Base-by-base conservation (phyloP, 2,113 vertebrate genomes). In the Daubentonia madagascariensis region DNA sequence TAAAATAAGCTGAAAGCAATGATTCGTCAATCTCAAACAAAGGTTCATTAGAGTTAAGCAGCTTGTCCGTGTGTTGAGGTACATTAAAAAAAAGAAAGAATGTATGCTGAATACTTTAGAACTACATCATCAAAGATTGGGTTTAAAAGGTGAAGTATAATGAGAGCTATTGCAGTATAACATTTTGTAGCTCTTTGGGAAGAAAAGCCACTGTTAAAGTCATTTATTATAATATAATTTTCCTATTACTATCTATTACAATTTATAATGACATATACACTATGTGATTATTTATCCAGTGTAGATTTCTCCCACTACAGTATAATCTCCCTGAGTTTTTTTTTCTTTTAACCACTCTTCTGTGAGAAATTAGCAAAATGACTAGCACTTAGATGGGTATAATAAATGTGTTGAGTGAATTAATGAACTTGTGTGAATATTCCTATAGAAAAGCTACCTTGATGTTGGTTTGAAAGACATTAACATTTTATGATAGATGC, bases 161-260 rank as follows among this genome's bases (percentile, higher is more conserved):
- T 57, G n/a, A 91, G 37, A 94, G 65, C 81, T 70, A 32, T 48
- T 32, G 22, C 0, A 0, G 43, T 48, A 45, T 52, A 86, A 75
- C 68, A 59, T 75, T 94, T 83, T 93, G 13, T 81, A 78, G 35
- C 35, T 89, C 32, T 93, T 96, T 93, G 78, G 93, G 73, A 86
- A 93, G 72, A 91, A 94, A 97, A n/a, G 9, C 20, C 6, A 70
- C 4, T 85, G 22, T 81, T 94, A 93, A 94, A 95, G 73, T 91
- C 50, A 70, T 25, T 70, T 86, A 57, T 80, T 94, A 37, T 72
- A 68, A 59, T 83, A 32, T 76, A 50, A 23, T 76, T 70, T 88
- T 75, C 22, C 30, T 93, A 28, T 48, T 97, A 43, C 37, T 78
- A 61, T 48, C 92, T 91, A 65, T 76, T 28, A 40, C 3, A 95